Evolutionary conservation across 2,888 invertebrate genomes (phyloP).

Genomic region (Tachystola acroxantha): DNA sequence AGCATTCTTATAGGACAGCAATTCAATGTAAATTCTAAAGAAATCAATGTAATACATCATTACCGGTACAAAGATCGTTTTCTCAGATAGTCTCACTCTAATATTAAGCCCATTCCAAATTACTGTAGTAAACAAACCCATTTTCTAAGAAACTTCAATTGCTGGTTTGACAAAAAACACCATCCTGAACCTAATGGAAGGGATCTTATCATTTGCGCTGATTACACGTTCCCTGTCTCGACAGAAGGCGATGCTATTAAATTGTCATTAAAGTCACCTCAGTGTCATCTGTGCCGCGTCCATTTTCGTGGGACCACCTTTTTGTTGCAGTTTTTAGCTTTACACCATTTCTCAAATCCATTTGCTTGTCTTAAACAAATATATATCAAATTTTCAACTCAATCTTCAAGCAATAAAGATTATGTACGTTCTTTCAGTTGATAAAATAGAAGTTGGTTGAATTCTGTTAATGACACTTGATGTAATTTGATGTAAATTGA

Average conservation of each 20-base stretch:
- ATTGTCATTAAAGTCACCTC: constrained; percentile 73
- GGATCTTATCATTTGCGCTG: constrained; percentile 64
- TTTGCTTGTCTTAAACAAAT: constrained; percentile 10
- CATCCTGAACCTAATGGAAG: constrained; percentile 45
- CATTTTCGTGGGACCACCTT: constrained; percentile 64
- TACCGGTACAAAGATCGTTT: not conserved
- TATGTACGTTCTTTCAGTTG: constrained; percentile 18
- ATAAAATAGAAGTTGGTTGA: constrained; percentile 34
- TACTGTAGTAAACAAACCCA: constrained; percentile 18
- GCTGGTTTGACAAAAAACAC: constrained; percentile 49
- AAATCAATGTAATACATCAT: no score
- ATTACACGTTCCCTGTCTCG: constrained; percentile 62
- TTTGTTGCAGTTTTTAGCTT: constrained; percentile 72
- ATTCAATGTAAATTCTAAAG: no score
- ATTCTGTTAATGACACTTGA: constrained; percentile 66
- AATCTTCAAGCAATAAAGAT: constrained; percentile 30
- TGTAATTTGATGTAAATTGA: constrained; percentile 75
- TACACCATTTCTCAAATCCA: constrained; percentile 33
- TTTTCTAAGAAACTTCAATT: constrained; percentile 53
- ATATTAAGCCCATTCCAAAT: not conserved
- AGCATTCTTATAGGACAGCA: no score
- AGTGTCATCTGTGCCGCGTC: constrained; percentile 63
- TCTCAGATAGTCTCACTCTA: not conserved
- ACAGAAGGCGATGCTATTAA: constrained; percentile 73
- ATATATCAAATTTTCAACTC: constrained; percentile 33